phyloP scores from a whole-genome alignment of 2,113 vertebrate species.

The Calyptomena viridis region DNA sequence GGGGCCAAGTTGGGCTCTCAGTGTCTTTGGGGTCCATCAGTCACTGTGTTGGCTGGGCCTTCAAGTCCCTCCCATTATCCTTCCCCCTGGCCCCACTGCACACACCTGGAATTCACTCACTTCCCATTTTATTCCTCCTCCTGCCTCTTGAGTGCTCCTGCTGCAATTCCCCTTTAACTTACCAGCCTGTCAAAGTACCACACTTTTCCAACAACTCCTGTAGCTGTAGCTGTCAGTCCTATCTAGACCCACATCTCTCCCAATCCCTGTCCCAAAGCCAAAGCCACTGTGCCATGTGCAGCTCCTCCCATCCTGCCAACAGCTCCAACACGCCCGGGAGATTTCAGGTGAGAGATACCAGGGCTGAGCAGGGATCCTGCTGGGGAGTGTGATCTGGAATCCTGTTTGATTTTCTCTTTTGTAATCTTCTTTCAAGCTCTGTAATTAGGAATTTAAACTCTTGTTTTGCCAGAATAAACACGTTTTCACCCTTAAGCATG shows the following conservation, averaged over 20 bases:
- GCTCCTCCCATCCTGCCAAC: neutral
- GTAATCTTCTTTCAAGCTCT: neutral
- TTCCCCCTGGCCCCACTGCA: neutral
- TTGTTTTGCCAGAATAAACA: constrained; percentile 44
- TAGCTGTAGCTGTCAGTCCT: neutral
- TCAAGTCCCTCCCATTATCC: neutral
- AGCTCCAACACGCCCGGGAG: neutral
- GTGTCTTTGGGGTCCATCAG: neutral
- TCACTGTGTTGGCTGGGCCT: neutral
- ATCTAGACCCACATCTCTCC: neutral
- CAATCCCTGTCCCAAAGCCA: neutral
- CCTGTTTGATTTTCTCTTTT: neutral
- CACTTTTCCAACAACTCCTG: neutral
- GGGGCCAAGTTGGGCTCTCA: neutral
- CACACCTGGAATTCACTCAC: neutral
- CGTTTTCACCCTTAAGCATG: constrained; percentile 19
- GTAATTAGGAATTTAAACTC: constrained; percentile 8
- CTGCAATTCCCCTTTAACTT: neutral
- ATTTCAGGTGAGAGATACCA: neutral
- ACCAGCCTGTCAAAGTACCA: neutral
- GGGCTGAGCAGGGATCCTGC: neutral
- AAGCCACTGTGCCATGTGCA: neutral
- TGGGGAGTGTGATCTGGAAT: neutral
- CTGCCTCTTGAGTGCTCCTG: neutral
- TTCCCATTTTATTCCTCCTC: neutral